phyloP scores from a whole-genome alignment of 1,140 invertebrate genomes.

The Drosophila asahinai region DNA sequence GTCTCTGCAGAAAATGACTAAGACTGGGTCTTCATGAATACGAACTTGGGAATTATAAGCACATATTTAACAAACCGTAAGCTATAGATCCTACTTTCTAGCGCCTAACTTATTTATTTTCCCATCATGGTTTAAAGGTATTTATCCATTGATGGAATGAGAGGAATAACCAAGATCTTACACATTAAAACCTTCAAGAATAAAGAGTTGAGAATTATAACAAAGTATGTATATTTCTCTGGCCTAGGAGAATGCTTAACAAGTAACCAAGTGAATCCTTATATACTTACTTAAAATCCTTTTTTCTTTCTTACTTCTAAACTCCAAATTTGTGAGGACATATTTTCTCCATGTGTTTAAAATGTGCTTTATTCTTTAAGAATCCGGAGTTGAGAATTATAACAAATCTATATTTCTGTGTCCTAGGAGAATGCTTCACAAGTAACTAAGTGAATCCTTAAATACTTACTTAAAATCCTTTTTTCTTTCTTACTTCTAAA shows the following conservation, averaged over 20 bases:
- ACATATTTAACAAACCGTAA: accelerated
- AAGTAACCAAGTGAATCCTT: no score
- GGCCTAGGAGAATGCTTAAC: no score
- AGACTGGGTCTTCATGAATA: neutral
- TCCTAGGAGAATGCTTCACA: no score
- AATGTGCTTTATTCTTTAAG: conserved; percentile 68
- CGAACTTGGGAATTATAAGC: neutral
- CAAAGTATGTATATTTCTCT: no score
- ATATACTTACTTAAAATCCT: no score
- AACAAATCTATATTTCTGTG: neutral
- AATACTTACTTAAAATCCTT: no score
- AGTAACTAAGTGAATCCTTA: no score
- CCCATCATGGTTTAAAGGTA: neutral
- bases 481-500: neutral
- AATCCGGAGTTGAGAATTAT: neutral
- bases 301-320: neutral
- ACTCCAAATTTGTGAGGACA: neutral
- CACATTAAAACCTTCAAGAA: neutral
- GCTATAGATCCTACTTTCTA: no score
- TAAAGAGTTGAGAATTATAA: neutral
- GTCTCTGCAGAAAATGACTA: no score
- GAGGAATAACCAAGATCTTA: neutral
- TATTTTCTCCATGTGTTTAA: conserved; percentile 29
- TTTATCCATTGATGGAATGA: neutral
- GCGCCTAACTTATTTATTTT: no score